phyloP scores from a whole-genome alignment of 2,113 vertebrate genomes.

The Turnix velox region DNA sequence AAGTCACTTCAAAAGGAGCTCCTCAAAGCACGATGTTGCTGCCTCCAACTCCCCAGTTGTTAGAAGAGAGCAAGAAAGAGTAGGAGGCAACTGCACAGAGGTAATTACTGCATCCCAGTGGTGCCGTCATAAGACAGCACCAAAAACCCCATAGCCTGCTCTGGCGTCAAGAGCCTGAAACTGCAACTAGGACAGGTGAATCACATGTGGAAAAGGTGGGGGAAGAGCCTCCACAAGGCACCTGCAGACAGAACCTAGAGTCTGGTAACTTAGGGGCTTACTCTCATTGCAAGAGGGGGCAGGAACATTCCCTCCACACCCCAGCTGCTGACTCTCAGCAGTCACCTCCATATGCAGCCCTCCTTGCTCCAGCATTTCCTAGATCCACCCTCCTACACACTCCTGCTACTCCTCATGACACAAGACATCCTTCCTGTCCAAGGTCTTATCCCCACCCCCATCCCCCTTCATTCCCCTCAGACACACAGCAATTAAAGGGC shows the following conservation, averaged over 20 bases:
- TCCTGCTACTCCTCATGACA: not conserved
- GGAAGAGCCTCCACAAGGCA: not conserved
- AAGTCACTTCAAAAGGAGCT: constrained; percentile 38
- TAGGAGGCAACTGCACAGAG: not conserved
- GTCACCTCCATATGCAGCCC: rapidly evolving
- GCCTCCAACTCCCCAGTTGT: not conserved
- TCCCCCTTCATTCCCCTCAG: rapidly evolving
- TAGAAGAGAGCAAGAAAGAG: constrained; percentile 27
- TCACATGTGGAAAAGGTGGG: not conserved
- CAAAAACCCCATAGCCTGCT: not conserved
- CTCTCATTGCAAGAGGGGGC: not conserved
- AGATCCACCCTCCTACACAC: not conserved
- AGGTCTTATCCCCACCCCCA: not conserved
- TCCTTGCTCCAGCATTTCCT: not conserved
- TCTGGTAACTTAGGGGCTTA: not conserved
- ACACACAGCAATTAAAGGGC: not conserved
- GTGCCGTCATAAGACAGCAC: not conserved
- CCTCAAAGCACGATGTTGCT: not conserved
- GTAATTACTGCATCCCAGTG: not conserved
- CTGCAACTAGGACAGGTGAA: not conserved
- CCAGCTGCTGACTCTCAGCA: not conserved
- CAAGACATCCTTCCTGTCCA: not conserved
- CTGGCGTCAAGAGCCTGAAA: not conserved
- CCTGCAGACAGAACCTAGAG: not conserved
- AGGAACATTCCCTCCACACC: not conserved